Evolutionary conservation across 1,140 invertebrate genomes (phyloP).

Genomic region (Muscidifurax raptorellus): DNA sequence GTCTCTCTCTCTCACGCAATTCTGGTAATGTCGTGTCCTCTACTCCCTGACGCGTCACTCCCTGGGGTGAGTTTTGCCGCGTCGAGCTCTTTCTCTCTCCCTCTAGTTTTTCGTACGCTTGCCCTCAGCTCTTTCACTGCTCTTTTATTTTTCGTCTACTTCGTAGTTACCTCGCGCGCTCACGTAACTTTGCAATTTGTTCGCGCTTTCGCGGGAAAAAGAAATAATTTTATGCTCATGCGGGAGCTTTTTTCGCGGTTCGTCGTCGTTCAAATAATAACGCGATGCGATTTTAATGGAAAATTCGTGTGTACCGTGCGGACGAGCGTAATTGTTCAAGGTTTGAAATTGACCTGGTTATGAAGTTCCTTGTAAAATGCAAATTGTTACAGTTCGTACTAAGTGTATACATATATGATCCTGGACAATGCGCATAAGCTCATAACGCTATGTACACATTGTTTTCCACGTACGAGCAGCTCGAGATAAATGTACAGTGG

Average conservation of each 20-base stretch:
- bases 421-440: not conserved
- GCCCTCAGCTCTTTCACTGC: slow-evolving; percentile 19
- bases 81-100: slow-evolving; percentile 36
- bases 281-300: not conserved
- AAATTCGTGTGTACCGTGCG: not conserved
- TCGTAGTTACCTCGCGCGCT: not conserved
- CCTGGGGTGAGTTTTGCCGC: slow-evolving; percentile 41
- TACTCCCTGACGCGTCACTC: slow-evolving; percentile 34
- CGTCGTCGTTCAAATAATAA: not conserved
- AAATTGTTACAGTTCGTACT: not conserved
- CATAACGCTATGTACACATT: not conserved
- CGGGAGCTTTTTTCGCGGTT: not conserved
- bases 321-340: no score
- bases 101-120: slow-evolving; percentile 26
- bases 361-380: not conserved
- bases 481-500: no score
- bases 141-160: slow-evolving; percentile 3
- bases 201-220: not conserved
- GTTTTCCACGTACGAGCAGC: not conserved
- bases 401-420: not conserved
- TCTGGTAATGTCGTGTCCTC: slow-evolving; percentile 41
- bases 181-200: not conserved
- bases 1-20: slow-evolving; percentile 27
- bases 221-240: not conserved
- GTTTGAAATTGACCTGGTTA: not conserved